A percentile compares a stretch with the other conserved stretches of the same genome.
Conservation (phyloP, 2,113 vertebrate species). For the Sclerurus mexicanus region DNA sequence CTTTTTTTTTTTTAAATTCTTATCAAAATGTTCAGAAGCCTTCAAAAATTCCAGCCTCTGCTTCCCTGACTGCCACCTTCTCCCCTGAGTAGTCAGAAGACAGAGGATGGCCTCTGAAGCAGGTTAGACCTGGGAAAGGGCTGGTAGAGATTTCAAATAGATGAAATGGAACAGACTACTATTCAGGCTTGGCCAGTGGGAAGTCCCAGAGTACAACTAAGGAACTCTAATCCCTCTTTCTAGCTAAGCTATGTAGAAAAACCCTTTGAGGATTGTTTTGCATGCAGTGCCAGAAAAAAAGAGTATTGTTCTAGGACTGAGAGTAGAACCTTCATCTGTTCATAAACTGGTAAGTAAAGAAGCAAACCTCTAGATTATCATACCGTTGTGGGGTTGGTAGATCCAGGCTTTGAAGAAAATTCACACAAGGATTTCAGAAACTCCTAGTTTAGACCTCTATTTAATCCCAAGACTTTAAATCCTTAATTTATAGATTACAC, state of each 20-base stretch:
- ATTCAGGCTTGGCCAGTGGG: neutral
- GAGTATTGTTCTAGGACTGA: neutral
- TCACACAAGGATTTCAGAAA: neutral
- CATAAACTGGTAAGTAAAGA: neutral
- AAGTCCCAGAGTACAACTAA: neutral
- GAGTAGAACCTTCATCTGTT: neutral
- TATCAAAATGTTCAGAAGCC: neutral
- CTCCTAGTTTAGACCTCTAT: neutral
- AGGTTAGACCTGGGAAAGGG: neutral
- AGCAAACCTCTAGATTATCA: neutral
- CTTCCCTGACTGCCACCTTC: neutral
- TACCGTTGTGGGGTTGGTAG: neutral
- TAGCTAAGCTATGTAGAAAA: neutral
- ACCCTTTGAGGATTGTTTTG: accelerated
- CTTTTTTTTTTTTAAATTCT: neutral
- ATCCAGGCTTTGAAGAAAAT: neutral
- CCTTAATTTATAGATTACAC: neutral
- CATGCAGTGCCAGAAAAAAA: neutral
- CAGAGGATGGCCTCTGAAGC: neutral
- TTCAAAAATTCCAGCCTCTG: neutral
- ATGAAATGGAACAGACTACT: neutral
- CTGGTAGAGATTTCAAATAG: neutral
- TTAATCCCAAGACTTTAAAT: neutral
- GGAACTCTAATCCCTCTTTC: neutral
- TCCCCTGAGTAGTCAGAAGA: neutral